Evolutionary conservation across 2,797 vertebrate genomes (phyloP).

Genomic region (Alca torda): DNA sequence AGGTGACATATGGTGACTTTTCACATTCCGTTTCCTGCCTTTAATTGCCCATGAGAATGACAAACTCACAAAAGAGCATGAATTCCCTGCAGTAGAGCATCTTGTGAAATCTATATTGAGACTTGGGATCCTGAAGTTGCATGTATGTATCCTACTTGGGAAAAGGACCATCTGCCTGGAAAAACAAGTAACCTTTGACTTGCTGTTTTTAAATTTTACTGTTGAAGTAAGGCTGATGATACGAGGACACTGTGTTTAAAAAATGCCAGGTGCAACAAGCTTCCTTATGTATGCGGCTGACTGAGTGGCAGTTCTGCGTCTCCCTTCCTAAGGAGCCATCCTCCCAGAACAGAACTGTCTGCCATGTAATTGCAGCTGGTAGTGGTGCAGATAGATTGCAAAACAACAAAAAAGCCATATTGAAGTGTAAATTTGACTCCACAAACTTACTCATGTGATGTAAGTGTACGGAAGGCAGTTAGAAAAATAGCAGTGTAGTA

Average conservation of each 20-base stretch:
- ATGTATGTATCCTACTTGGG: not conserved
- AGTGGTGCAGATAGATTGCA: not conserved
- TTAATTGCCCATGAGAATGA: not conserved
- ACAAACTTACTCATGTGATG: not conserved
- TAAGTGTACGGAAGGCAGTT: not conserved
- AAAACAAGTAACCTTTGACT: not conserved
- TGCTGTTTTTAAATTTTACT: not conserved
- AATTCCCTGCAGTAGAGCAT: not conserved
- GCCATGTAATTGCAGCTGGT: not conserved
- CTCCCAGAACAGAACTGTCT: not conserved
- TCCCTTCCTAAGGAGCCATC: not conserved
- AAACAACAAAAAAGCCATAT: not conserved
- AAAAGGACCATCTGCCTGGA: not conserved
- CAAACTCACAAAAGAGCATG: not conserved
- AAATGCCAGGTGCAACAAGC: not conserved
- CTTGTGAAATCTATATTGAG: not conserved
- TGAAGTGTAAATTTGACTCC: not conserved
- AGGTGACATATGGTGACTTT: not conserved
- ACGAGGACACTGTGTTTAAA: not conserved
- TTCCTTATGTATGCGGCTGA: not conserved
- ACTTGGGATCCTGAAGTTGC: not conserved
- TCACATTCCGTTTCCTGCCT: not conserved
- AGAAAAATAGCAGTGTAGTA: not conserved
- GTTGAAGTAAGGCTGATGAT: not conserved
- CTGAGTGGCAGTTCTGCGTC: not conserved